Base-by-base conservation (phyloP, 2,113 vertebrate species). In the Menura novaehollandiae region DNA sequence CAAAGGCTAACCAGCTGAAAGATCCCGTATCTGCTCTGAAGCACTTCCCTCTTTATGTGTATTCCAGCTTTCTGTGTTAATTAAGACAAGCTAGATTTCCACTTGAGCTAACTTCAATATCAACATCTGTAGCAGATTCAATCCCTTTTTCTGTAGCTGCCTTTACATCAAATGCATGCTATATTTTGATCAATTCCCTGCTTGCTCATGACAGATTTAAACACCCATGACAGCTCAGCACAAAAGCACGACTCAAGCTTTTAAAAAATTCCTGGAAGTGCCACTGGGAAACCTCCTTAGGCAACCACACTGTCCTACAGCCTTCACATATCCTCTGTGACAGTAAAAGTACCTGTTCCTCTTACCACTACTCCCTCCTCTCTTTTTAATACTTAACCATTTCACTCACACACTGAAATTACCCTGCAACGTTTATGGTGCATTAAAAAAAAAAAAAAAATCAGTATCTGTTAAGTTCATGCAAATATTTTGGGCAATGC, bases 41-140 rank as follows among this genome's bases (percentile, higher is more conserved):
- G 39, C 69, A 49, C 13, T 49, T 58, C 32, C 15, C n/a, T 83
- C 33, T 79, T 88, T 39, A 30, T 47, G 19, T 15, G 4, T 51
- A 58, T 89, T 93, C 46, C 63, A 83, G 52, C 51, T 77, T 77
- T 92, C 46, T 67, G 3, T 66, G 30, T 88, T 93, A 88, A 93
- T 76, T 94, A 91, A 86, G 63, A 88, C 63, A 93, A 86, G 51
- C 33, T 56, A 80, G 21, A 83, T 58, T 91, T 92, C 75, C 68
- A 84, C 46, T 95, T 58, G n/a, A 89, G 58, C 66, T 94, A 91
- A 92, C 71, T 88, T 49, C 67, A 93, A 73, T 72, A 82, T 89
- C 63, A 88, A 76, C 82, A 92, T 91, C 86, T 93, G 88, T 43
- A 91, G 74, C 30, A 92, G 23, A 74, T 91, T 92, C 51, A 81